Evolutionary conservation across 2,888 invertebrate species (phyloP).

Genomic region (Minunthozetes semirufus): DNA sequence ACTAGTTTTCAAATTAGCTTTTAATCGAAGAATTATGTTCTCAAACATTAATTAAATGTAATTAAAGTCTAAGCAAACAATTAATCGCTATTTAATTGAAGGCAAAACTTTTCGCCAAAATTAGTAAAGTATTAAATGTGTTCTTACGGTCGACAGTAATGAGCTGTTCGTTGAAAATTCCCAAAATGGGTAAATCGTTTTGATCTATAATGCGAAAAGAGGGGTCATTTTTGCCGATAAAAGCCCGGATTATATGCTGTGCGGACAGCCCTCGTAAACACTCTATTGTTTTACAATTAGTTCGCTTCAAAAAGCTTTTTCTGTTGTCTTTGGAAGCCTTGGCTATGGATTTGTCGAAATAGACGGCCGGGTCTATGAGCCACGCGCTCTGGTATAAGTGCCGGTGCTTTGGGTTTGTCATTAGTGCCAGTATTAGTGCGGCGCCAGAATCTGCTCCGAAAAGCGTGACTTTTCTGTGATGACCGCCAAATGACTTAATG

Average conservation of each 20-base stretch:
- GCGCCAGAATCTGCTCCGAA: conserved; percentile 42
- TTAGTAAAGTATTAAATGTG: not conserved
- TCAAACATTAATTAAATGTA: not conserved
- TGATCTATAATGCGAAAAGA: conserved; percentile 45
- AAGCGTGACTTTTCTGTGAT: conserved; percentile 52
- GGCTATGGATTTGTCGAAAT: conserved; percentile 39
- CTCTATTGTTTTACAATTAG: conserved; percentile 36
- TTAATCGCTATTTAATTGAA: too few species aligned
- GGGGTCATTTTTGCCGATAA: conserved; percentile 44
- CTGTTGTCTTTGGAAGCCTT: conserved; percentile 37
- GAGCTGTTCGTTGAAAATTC: conserved; percentile 42
- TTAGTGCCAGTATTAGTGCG: conserved; percentile 40
- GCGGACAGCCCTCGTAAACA: conserved; percentile 38
- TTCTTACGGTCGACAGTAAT: conserved; percentile 41
- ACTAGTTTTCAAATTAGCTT: too few species aligned
- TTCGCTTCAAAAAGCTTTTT: conserved; percentile 28
- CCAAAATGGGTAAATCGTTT: conserved; percentile 44
- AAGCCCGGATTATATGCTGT: conserved; percentile 38
- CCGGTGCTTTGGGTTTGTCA: conserved; percentile 19
- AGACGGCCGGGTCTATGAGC: conserved; percentile 41
- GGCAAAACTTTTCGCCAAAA: not conserved
- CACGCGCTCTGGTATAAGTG: conserved; percentile 38
- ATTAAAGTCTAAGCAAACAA: not conserved
- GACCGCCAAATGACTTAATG: conserved; percentile 75
- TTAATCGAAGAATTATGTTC: not conserved